Conservation (phyloP, 2,113 vertebrate species). For the Ivindomyrus marchei region DNA sequence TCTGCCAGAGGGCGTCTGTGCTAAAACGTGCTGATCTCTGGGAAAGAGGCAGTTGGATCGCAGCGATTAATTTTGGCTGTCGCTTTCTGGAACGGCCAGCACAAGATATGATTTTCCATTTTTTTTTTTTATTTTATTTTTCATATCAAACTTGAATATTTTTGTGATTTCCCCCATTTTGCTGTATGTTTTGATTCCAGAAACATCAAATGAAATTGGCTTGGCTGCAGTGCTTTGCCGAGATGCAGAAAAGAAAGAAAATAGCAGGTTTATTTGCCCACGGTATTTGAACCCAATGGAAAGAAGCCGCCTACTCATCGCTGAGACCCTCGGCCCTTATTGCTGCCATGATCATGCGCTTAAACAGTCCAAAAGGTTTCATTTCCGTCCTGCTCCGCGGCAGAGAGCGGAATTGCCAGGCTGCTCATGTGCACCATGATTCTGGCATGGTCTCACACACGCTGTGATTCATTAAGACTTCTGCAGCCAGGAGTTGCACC, state of each 20-base stretch:
- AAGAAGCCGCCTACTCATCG: not conserved
- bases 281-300: not conserved
- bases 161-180: not conserved
- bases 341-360: not conserved
- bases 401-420: not conserved
- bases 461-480: not conserved
- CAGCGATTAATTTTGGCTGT: not conserved
- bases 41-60: not conserved
- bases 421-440: not conserved
- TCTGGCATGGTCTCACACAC: not conserved
- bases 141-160: constrained; percentile 12
- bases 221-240: not conserved
- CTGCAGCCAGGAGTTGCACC: constrained; percentile 4
- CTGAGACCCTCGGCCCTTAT: not conserved
- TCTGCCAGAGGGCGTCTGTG: not conserved
- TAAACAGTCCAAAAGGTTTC: not conserved
- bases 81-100: not conserved
- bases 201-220: constrained; percentile 9
- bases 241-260: not conserved
- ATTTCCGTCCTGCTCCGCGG: not conserved
- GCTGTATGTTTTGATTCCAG: not conserved
- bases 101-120: not conserved
- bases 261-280: not conserved
- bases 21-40: not conserved
- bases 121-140: not conserved